Conservation (phyloP, 2,113 vertebrate genomes). For the Eudyptes chrysolophus region DNA sequence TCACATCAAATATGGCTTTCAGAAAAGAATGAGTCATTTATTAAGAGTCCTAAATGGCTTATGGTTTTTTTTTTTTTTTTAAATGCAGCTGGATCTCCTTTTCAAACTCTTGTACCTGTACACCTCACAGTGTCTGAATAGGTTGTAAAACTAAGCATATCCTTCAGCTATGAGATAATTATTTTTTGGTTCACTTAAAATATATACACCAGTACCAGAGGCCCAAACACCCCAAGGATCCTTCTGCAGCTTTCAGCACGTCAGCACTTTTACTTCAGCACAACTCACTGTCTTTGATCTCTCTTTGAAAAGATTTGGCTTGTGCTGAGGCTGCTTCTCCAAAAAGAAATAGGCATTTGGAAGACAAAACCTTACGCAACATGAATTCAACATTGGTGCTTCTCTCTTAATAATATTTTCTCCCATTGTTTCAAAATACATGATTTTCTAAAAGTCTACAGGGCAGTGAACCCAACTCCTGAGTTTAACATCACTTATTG, state of each 20-base stretch:
- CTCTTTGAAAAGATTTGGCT: constrained; percentile 52
- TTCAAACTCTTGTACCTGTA: not conserved
- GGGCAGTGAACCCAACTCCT: not conserved
- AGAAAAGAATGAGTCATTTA: constrained; percentile 3
- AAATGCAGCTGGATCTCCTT: not conserved
- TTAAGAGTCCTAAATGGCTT: not conserved
- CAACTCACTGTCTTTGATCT: constrained; percentile 36
- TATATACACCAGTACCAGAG: constrained; percentile 22
- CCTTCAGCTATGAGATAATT: constrained; percentile 30
- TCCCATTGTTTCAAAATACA: not conserved
- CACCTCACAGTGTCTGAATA: constrained; percentile 21
- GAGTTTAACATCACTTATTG: not conserved
- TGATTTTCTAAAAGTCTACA: not conserved
- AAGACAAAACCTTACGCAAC: constrained; percentile 21
- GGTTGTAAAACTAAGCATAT: constrained; percentile 22
- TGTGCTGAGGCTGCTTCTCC: not conserved
- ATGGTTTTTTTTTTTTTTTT: not conserved
- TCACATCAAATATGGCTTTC: not conserved
- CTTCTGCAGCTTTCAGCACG: not conserved
- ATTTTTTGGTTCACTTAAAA: constrained; percentile 62
- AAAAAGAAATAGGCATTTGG: not conserved
- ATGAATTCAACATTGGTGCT: not conserved
- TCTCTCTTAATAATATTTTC: not conserved
- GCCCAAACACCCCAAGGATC: constrained; percentile 37
- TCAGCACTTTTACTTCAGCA: not conserved